Evolutionary conservation across 1,140 invertebrate genomes (phyloP), one percentile per base, ranked within the genome.

Genomic region (Pseudobourletiella spinata): DNA sequence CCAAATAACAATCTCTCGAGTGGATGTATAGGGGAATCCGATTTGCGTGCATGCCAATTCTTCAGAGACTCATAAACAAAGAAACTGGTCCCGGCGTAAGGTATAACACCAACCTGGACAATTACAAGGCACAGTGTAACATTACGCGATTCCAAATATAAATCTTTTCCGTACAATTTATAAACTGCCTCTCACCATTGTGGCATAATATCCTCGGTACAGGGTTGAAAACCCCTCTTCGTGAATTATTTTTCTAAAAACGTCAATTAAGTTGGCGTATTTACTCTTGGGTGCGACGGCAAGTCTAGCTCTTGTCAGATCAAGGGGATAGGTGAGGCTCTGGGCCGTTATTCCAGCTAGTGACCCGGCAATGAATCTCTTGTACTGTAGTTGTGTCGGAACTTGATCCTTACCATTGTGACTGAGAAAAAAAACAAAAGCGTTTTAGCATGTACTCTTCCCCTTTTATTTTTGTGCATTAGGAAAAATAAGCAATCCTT

Each of bases 11-110:
- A 18, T 20, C 55, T 43, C 35, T 52, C 56, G 26, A 57, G 39
- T 16, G 64, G 56, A 39, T 39, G 15, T 11, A 26, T 6, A 25
- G 35, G 61, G 28, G 20, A 22, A 32, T 28, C 46, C 8, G 32
- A 74, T 74, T 78, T 76, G 93, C 91, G 86, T 73, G 79, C 77
- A 74, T 94, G 83, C 61, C 82, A 75, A 54, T 86, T 82, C 77
- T 98, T 98, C 3, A 97, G 78, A 22, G 88, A 88, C 78, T 98
- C 95, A 76, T 96, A 99, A 0, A 93, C 97, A 74, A 91, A 98
- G 77, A 99, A 99, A 43, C 92, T 95, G 50, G 87, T 88, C 11
- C 96, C 96, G 14, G 96, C 95, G 77, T 99, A 99, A 0, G 94
- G 94, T 71, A 98, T 89, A 0, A 67, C 91, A 2, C 96, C 96